Base-by-base conservation (phyloP, 2,113 vertebrate species). In the Polypterus bichir region DNA sequence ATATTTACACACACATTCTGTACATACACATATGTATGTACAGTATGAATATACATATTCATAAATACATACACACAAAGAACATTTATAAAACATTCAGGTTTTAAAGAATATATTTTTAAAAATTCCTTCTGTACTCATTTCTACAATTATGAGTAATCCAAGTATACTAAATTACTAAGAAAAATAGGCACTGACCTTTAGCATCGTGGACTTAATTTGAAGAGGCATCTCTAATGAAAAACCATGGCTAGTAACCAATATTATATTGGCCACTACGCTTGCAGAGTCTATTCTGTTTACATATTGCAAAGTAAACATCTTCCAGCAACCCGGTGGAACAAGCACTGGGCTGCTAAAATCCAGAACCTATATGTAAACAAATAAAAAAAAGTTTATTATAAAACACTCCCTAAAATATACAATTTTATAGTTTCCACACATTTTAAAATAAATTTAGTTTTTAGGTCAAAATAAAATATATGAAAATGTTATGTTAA, bases 251-350 rank as follows among this genome's bases (percentile, higher is more conserved):
- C 84, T 91, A 70, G 91, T 95, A 56, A 77, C 68, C 71, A 98
- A 77, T 68, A 83, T 87, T 65, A 97, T 71, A 62, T 75, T 83
- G 66, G 86, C 88, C 69, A 87, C 73, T 54, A 91, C 69, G 71
- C 86, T 89, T 64, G 81, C 52, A 51, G 82, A 83, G 74, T 83
- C 70, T n/a, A 81, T 76, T 76, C 73, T 85, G 76, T 80, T 77
- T 70, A 76, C 78, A 64, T 92, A 74, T 74, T 87, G 89, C 71
- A 97, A 81, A 71, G 90, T 89, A 74, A 97, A 85, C 63, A 94
- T 66, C 62, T 79, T 88, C 92, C 93, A 96, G 81, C 91, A 97
- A 68, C 92, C 92, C 68, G 84, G 85, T 67, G 86, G 79, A 74
- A 94, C 78, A 44, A 73, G 81, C 75, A 91, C 74, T 49, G 91